These are phyloP conservation scores for Ophion slaviceki DNA, from an alignment of 2,888 invertebrate genomes.

Conservation along the genomic window DNA sequence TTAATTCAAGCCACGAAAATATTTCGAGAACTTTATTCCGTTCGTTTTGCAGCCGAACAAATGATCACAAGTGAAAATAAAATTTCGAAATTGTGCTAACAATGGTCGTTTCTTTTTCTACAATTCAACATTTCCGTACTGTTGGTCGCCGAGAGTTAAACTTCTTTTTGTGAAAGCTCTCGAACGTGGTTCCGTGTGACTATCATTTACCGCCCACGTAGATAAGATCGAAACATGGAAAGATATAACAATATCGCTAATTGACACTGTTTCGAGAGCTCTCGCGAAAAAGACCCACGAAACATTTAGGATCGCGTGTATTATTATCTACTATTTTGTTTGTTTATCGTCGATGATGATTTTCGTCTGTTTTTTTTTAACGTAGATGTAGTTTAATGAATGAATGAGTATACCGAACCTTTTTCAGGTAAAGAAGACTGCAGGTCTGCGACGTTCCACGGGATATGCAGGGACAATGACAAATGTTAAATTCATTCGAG, in stretches of 20 bases:
- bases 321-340: slow-evolving; percentile 8
- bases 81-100: background rate
- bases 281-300: slow-evolving; percentile 46
- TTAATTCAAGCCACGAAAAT: slow-evolving; percentile 44
- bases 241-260: slow-evolving; percentile 46
- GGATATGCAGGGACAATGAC: slow-evolving; percentile 78
- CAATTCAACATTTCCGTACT: background rate
- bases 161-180: slow-evolving; percentile 34
- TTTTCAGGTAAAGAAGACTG: slow-evolving; percentile 84
- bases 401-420: slow-evolving; percentile 80
- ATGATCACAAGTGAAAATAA: background rate
- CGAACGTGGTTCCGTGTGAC: slow-evolving; percentile 29
- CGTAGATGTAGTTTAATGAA: slow-evolving; percentile 65
- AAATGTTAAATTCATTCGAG: slow-evolving; percentile 75
- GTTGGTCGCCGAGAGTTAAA: slow-evolving; percentile 29
- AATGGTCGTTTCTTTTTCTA: slow-evolving; percentile 9
- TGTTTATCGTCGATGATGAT: slow-evolving; percentile 33
- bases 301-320: background rate
- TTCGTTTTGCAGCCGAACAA: background rate
- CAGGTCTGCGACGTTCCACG: slow-evolving; percentile 82
- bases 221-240: slow-evolving; percentile 8
- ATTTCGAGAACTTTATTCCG: slow-evolving; percentile 31
- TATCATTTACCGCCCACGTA: background rate
- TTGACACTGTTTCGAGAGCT: slow-evolving; percentile 60
- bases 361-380: slow-evolving; percentile 35